Evolutionary conservation across 2,797 vertebrate genomes (phyloP).

Genomic region (Tolypeutes matacus): DNA sequence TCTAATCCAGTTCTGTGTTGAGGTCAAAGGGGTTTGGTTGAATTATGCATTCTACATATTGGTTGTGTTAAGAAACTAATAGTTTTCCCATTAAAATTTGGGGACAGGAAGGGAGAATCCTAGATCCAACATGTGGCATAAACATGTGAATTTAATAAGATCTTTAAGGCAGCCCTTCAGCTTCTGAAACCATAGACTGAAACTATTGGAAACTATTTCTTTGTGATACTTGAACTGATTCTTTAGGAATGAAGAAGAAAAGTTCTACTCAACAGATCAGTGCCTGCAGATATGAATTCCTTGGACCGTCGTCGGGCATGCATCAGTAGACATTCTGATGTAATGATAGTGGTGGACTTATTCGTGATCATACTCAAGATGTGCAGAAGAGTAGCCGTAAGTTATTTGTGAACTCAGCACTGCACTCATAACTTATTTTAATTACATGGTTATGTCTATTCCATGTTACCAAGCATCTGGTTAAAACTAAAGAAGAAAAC

Average conservation of each 20-base stretch:
- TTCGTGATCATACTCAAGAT: background rate
- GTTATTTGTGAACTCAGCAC: slow-evolving; percentile 42
- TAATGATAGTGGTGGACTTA: background rate
- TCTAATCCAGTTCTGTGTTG: background rate
- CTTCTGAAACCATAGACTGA: background rate
- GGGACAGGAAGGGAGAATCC: background rate
- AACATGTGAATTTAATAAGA: slow-evolving; percentile 28
- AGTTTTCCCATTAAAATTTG: slow-evolving; percentile 48
- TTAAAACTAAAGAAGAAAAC: slow-evolving; percentile 56
- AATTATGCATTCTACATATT: background rate
- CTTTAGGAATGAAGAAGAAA: background rate
- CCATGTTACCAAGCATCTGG: slow-evolving; percentile 64
- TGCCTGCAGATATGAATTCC: background rate
- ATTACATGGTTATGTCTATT: slow-evolving; percentile 26
- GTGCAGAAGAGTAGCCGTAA: background rate
- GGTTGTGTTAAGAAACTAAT: background rate
- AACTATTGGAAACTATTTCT: slow-evolving; percentile 25
- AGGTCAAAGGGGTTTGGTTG: background rate
- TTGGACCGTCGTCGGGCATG: background rate
- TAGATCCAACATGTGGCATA: slow-evolving; percentile 39
- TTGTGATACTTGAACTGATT: background rate
- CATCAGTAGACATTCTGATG: background rate
- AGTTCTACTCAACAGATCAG: background rate
- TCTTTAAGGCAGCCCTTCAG: slow-evolving; percentile 4
- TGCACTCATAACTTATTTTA: slow-evolving; percentile 45